These are phyloP conservation scores for Scleropages formosus DNA, from an alignment of 2,797 vertebrate species.

Conservation along the genomic window DNA sequence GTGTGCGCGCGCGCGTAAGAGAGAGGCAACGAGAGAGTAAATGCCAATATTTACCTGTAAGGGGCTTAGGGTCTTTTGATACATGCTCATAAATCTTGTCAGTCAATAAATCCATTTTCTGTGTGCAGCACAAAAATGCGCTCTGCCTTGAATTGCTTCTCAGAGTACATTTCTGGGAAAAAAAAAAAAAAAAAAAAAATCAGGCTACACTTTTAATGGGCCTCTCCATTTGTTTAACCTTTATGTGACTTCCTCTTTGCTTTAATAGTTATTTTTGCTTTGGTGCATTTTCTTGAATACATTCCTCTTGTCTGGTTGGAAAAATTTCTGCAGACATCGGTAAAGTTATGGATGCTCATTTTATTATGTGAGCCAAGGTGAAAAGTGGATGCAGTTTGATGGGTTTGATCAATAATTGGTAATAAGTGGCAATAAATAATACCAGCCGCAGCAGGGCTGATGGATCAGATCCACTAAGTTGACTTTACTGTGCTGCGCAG, in stretches of 20 bases:
- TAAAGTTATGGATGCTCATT: neutral
- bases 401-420: slow-evolving; percentile 1
- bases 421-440: neutral
- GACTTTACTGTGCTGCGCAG: neutral
- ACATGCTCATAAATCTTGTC: slow-evolving; percentile 10
- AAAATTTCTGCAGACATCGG: neutral
- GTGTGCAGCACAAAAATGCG: neutral
- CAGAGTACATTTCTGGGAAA: neutral
- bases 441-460: neutral
- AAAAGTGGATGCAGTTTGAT: slow-evolving; percentile 12
- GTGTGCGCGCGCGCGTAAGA: neutral
- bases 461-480: neutral
- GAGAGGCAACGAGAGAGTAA: neutral
- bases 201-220: neutral
- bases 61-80: neutral
- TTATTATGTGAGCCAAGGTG: neutral
- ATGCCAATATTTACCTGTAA: neutral
- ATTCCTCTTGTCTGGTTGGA: neutral
- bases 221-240: slow-evolving; percentile 1
- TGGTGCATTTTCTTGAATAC: too few relatives aligned
- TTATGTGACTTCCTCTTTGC: neutral
- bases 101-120: slow-evolving; percentile 26
- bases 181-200: neutral
- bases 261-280: neutral
- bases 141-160: slow-evolving; percentile 6